A percentile compares a stretch with the other conserved stretches of the same genome.
These are phyloP conservation scores for Craterocephalus amniculus DNA, from an alignment of 2,797 vertebrate species.

Conservation along the genomic window DNA sequence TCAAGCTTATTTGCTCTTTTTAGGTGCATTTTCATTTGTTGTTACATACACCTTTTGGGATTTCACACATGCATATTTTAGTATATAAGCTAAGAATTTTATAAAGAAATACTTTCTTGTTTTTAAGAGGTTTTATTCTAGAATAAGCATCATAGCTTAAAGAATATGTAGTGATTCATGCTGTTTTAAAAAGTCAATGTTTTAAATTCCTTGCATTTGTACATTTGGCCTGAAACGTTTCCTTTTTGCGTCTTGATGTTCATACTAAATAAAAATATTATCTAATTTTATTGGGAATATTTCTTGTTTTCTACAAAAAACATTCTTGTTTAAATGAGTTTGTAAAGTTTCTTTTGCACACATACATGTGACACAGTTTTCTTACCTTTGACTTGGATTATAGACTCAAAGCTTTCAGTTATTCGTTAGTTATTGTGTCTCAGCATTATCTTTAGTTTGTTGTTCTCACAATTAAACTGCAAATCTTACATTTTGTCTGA, in stretches of 20 bases:
- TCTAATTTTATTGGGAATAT: background rate
- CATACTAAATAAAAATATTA: constrained; percentile 62
- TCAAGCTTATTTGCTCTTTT: constrained; percentile 11
- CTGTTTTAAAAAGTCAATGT: constrained; percentile 40
- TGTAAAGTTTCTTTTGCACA: background rate
- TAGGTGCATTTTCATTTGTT: constrained; percentile 13
- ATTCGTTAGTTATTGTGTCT: background rate
- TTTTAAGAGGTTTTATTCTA: constrained; percentile 34
- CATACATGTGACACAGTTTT: background rate
- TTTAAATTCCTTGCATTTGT: constrained; percentile 47
- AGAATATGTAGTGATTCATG: constrained; percentile 9
- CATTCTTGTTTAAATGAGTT: background rate
- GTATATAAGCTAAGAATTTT: constrained; percentile 58
- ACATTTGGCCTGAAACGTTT: constrained; percentile 43
- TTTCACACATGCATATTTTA: constrained; percentile 24
- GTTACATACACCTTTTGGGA: constrained; percentile 38
- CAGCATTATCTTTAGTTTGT: background rate
- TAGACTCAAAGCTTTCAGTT: background rate
- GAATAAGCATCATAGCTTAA: constrained; percentile 2
- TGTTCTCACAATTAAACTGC: background rate
- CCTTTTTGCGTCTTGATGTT: constrained; percentile 38
- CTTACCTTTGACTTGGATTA: background rate
- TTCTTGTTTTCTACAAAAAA: background rate
- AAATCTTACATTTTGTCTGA: no score
- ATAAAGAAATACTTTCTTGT: constrained; percentile 37